Evolutionary conservation across 2,888 invertebrate species (phyloP), one percentile per base, ranked within the genome.

Genomic region (Drosophila multiciliata): DNA sequence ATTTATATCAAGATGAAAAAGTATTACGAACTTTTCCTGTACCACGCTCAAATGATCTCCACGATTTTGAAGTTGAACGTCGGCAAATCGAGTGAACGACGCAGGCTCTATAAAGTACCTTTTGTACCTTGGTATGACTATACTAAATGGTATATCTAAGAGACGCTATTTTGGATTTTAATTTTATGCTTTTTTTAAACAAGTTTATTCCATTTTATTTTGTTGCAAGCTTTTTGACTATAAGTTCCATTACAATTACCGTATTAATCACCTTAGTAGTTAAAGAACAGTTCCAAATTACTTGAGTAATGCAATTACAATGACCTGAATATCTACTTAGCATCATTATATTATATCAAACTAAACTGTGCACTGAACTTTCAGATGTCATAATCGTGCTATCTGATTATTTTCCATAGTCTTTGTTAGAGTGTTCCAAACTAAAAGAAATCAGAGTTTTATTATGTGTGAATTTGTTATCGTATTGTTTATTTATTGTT

Each of bases 31-130:
- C 67, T 74, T 76, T 66, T 58, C 42, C 72, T 54, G 54, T 63
- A 58, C 58, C 73, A 68, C 59, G 55, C 57, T 48, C 73, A 48
- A 54, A 75, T 86, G 88, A 84, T 88, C 88, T 88, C 84, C 83
- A 74, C 50, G 73, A 49, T 72, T 66, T 77, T 78, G 83, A 83
- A 83, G 88, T 83, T 84, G 69, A 54, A 59, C 38, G 26, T 49
- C 29, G 61, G 40, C 23, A 38, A 65, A 59, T 73, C 75, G 69
- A 38, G 54, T 36, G 60, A 38, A 75, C 79, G 66, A 67, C 63
- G 42, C 62, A 62, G 62, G 80, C 78, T 78, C 76, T 65, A 71
- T 67, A 57, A 79, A 75, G 78, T 78, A 78, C 78, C 75, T 78
- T 67, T 36, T 66, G 36, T 75, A 49, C 61, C 63, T 69, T 74